Percentiles rank a stretch among this genome's conserved stretches.
Evolutionary conservation across 2,113 vertebrate species (phyloP).

Genomic region (Hippocampus abdominalis): DNA sequence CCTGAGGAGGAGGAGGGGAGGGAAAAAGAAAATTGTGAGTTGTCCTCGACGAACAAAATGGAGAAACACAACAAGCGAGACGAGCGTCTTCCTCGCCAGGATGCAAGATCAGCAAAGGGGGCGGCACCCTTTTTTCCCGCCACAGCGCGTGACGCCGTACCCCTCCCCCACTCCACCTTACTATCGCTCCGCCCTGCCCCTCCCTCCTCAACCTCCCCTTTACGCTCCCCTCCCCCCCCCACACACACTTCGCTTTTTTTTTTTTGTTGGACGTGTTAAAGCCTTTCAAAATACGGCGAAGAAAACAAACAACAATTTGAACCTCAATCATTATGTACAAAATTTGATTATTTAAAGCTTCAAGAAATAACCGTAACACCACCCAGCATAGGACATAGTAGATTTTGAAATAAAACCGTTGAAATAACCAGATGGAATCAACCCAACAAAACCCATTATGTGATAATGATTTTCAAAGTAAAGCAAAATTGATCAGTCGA

Average conservation of each 20-base stretch:
- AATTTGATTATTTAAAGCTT: neutral
- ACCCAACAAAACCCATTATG: neutral
- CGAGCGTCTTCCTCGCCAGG: slow-evolving; percentile 20
- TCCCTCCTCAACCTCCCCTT: slow-evolving; percentile 38
- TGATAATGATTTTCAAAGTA: neutral
- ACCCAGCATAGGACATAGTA: neutral
- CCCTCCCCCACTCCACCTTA: slow-evolving; percentile 56
- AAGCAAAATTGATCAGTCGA: neutral
- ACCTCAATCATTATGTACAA: neutral
- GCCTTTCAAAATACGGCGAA: neutral
- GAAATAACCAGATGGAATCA: neutral
- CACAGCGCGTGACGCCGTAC: slow-evolving; percentile 65
- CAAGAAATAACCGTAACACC: neutral
- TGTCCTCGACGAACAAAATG: neutral
- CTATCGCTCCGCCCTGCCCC: slow-evolving; percentile 54
- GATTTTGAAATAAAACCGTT: neutral
- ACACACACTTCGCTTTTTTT: slow-evolving; percentile 11
- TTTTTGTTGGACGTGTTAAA: slow-evolving; percentile 11
- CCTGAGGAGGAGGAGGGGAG: slow-evolving; percentile 36
- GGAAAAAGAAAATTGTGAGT: slow-evolving; percentile 10
- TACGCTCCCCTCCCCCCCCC: slow-evolving; percentile 14
- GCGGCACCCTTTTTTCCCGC: slow-evolving; percentile 73
- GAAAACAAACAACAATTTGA: neutral
- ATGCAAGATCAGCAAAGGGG: slow-evolving; percentile 33
- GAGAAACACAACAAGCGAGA: neutral